Base-by-base conservation (phyloP, 2,113 vertebrate species). In the Crotalus tigris region DNA sequence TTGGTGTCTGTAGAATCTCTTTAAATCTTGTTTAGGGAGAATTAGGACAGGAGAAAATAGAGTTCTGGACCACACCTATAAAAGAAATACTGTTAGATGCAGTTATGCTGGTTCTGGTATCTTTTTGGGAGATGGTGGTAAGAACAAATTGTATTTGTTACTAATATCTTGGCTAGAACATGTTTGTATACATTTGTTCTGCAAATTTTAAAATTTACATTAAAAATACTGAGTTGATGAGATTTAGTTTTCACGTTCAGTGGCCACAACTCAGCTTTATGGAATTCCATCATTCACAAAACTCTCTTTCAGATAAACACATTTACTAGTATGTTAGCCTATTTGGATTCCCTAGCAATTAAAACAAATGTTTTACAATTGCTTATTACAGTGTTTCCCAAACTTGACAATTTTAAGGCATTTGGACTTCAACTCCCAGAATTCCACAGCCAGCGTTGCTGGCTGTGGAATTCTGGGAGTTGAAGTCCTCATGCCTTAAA, bases 241-340 rank as follows among this genome's bases (percentile, higher is more conserved):
- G 95, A 96, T 96, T 95, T 94, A 94, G 94, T 33, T 95, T 96
- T 95, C 95, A 96, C 93, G 94, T 95, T 94, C 87, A 95, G 89
- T 44, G 94, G 91, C 93, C 95, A 93, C 95, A 96, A 96, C 91
- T 44, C 93, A 96, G 86, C 96, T 94, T 95, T 95, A 95, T 95
- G 96, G 96, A 97, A 96, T 51, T 94, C 95, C 94, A 96, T 96
- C 95, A 95, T 86, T 54, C 23, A 93, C 26, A 93, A 92, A 90
- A 85, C 33, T 87, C n/a, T 39, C 69, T 39, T 39, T 81, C 7
- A 29, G 94, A 92, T 92, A 94, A 51, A 54, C 17, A 75, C 93
- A 85, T 88, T 90, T 17, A 93, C 46, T 7, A 0, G 0, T 58
- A 93, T 12, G 6, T 12, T 58, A 81, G 39, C 87, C 26, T 8